Evolutionary conservation across 2,797 vertebrate genomes (phyloP).

Genomic region (Eidolon dupreanum): DNA sequence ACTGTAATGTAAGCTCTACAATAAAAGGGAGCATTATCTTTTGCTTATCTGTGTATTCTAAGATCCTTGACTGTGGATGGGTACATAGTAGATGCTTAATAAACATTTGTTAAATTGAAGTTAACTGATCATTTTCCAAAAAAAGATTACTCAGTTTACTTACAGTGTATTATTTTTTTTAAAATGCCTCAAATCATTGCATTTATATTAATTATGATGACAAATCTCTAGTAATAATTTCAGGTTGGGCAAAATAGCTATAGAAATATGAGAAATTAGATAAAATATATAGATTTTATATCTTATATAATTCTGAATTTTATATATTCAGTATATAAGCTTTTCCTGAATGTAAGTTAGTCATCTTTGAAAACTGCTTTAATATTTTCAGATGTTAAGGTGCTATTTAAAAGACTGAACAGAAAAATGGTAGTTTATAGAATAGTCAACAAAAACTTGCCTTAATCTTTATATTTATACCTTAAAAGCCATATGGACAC

Average conservation of each 20-base stretch:
- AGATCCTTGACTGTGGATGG: not conserved
- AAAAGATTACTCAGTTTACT: not conserved
- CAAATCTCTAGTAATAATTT: not conserved
- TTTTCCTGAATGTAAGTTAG: not conserved
- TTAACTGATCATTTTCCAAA: not conserved
- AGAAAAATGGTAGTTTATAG: not conserved
- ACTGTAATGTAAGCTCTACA: not conserved
- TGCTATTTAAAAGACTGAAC: not conserved
- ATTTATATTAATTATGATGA: not conserved
- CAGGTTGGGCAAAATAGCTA: not conserved
- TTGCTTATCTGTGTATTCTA: not conserved
- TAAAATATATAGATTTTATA: not conserved
- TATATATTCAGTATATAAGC: not conserved
- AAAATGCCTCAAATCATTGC: not conserved
- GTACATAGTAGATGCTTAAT: not conserved
- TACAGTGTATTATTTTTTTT: not conserved
- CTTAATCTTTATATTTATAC: constrained; percentile 62
- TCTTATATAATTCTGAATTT: not conserved
- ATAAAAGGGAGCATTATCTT: not conserved
- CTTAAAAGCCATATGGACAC: constrained; percentile 82
- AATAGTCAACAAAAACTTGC: not conserved
- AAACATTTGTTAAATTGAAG: not conserved
- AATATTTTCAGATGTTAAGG: not conserved
- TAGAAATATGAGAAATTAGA: not conserved
- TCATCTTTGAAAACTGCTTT: not conserved